phyloP scores from a whole-genome alignment of 2,113 vertebrate species.

The Paedocypris sp. region DNA sequence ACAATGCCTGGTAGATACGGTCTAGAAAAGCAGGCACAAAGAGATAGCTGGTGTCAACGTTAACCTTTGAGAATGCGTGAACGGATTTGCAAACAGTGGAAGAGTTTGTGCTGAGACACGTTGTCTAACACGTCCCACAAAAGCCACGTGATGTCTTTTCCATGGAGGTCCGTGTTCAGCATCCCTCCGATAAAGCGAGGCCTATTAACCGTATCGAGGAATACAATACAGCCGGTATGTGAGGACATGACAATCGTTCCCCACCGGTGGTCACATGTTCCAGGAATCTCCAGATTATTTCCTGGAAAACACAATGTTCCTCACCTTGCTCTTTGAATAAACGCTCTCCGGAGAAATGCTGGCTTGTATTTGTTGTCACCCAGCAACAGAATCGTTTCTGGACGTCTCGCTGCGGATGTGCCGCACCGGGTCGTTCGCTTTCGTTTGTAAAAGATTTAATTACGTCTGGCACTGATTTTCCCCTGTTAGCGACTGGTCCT shows the following conservation, averaged over 20 bases:
- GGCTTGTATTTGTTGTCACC: not conserved
- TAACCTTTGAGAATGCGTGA: not conserved
- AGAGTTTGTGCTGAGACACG: not conserved
- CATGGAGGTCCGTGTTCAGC: not conserved
- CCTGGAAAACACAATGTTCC: not conserved
- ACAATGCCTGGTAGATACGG: not conserved
- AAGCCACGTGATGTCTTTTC: too few relatives aligned
- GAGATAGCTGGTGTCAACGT: not conserved
- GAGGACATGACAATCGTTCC: not conserved
- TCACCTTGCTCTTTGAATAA: not conserved
- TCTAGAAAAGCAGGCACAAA: not conserved
- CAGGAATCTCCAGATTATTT: slow-evolving; percentile 11
- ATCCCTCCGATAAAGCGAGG: not conserved
- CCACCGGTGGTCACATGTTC: slow-evolving; percentile 1
- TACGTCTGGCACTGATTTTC: not conserved
- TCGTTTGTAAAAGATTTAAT: slow-evolving; percentile 1
- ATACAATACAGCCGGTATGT: not conserved
- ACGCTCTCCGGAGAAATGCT: not conserved
- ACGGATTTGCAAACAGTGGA: not conserved
- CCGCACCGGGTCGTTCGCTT: not conserved
- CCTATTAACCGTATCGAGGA: not conserved
- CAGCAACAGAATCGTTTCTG: not conserved
- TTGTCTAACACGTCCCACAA: too few relatives aligned
- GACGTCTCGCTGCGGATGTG: not conserved
- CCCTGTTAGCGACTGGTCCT: not conserved